phyloP scores from a whole-genome alignment of 2,888 invertebrate genomes.

The Ichneumon xanthorius region DNA sequence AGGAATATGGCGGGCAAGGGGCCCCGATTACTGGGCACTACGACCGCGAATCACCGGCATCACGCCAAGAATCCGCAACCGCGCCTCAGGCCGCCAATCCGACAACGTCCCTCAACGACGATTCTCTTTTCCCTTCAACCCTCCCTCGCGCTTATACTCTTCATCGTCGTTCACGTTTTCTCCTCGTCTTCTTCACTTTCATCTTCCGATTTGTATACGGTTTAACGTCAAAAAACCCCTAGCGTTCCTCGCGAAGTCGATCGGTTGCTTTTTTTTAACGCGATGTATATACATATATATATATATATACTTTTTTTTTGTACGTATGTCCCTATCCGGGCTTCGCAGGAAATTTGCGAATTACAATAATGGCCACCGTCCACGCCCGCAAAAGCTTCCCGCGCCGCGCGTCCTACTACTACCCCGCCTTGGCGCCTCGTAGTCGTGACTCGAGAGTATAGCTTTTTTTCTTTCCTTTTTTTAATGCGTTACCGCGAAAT shows the following conservation, averaged over 20 bases:
- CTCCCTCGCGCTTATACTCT: constrained; percentile 52
- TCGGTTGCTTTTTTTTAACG: constrained; percentile 53
- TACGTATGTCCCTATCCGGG: constrained; percentile 59
- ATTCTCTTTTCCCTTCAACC: constrained; percentile 66
- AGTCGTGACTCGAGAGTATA: constrained; percentile 37
- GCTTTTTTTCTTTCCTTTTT: constrained; percentile 16
- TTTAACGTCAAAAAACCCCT: constrained; percentile 71
- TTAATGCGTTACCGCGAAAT: constrained; percentile 37
- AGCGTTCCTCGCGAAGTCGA: constrained; percentile 30
- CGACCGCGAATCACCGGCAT: constrained; percentile 85
- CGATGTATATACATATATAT: constrained; percentile 19
- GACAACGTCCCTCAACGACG: constrained; percentile 77
- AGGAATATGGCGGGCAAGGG: constrained; percentile 80
- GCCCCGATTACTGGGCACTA: constrained; percentile 84
- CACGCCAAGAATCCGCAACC: constrained; percentile 84
- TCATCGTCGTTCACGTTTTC: constrained; percentile 55
- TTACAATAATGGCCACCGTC: constrained; percentile 80
- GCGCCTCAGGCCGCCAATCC: constrained; percentile 84
- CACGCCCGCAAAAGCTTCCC: constrained; percentile 67
- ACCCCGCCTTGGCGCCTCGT: constrained; percentile 74
- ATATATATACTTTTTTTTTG: not conserved
- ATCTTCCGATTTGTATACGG: constrained; percentile 56
- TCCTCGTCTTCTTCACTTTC: constrained; percentile 61
- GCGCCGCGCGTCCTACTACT: constrained; percentile 70
- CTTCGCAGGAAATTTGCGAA: constrained; percentile 79